Evolutionary conservation across 2,888 invertebrate genomes (phyloP).

Genomic region (Calliphora vomitoria): DNA sequence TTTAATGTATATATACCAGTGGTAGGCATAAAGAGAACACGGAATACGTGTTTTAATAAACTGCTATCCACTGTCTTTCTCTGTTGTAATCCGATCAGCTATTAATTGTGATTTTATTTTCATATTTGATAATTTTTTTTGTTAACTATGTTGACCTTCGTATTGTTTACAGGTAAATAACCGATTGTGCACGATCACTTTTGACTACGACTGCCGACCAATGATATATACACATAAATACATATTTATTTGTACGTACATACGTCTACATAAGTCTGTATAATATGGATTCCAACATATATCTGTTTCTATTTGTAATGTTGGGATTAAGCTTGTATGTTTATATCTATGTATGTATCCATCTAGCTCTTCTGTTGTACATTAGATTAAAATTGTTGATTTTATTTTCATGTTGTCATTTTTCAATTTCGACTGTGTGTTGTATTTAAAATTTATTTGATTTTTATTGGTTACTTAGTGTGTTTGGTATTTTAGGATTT

Average conservation of each 20-base stretch:
- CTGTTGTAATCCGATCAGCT: no score
- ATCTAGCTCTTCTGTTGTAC: not conserved
- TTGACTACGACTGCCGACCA: no score
- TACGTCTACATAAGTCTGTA: not conserved
- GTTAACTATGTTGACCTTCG: no score
- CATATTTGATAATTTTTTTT: no score
- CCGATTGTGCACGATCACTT: no score
- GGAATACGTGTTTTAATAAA: no score
- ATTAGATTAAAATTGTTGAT: constrained; percentile 58
- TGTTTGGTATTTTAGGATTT: not conserved
- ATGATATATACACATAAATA: constrained; percentile 72
- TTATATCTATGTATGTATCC: constrained; percentile 37
- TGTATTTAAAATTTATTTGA: constrained; percentile 59
- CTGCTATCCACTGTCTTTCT: no score
- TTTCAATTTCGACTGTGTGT: constrained; percentile 55
- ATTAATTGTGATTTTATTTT: no score
- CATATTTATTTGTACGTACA: constrained; percentile 72
- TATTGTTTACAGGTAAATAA: no score
- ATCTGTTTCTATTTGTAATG: constrained; percentile 66
- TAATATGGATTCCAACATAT: constrained; percentile 58
- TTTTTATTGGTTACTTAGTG: constrained; percentile 57
- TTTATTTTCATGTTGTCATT: constrained; percentile 61
- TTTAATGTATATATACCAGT: not conserved
- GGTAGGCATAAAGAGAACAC: no score
- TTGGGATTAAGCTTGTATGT: constrained; percentile 56